Evolutionary conservation across 1,140 invertebrate genomes (phyloP).

Genomic region (Lordiphosa mommai): DNA sequence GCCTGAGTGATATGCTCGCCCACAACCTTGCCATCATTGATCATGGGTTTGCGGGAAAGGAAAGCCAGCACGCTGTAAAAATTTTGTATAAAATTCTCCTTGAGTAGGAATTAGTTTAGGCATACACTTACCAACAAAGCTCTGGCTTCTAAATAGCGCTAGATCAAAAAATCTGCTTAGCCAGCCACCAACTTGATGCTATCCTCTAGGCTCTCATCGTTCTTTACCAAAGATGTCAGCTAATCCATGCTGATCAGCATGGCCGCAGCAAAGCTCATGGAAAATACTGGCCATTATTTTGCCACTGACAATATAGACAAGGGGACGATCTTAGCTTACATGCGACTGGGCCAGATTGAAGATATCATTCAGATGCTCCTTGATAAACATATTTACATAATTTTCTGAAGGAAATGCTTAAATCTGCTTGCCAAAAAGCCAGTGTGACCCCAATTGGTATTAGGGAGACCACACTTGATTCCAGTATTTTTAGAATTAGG

Average conservation of each 20-base stretch:
- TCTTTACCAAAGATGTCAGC: constrained; percentile 94
- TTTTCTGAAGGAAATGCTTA: no score
- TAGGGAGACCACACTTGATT: no score
- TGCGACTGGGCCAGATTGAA: constrained; percentile 95
- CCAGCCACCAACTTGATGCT: constrained; percentile 91
- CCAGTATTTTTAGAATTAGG: no score
- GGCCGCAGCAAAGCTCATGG: constrained; percentile 98
- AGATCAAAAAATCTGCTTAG: constrained; percentile 94
- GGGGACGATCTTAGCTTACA: constrained; percentile 89
- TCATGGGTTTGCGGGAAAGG: constrained; percentile 91
- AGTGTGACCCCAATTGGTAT: no score
- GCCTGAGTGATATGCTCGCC: constrained; percentile 99
- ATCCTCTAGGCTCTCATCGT: constrained; percentile 97
- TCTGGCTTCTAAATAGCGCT: constrained; percentile 96
- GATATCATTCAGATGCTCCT: constrained; percentile 94
- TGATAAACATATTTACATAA: constrained; percentile 93
- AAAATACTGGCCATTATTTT: constrained; percentile 98
- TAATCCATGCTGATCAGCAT: constrained; percentile 97
- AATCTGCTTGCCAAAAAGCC: no score
- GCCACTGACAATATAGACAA: constrained; percentile 94
- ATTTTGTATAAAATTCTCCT: background rate
- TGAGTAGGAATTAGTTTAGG: background rate
- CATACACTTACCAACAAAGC: constrained; percentile 87
- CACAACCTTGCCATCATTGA: constrained; percentile 98
- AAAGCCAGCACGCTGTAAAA: constrained; percentile 87